phyloP scores from a whole-genome alignment of 2,888 invertebrate species.

The Torymus texanus region DNA sequence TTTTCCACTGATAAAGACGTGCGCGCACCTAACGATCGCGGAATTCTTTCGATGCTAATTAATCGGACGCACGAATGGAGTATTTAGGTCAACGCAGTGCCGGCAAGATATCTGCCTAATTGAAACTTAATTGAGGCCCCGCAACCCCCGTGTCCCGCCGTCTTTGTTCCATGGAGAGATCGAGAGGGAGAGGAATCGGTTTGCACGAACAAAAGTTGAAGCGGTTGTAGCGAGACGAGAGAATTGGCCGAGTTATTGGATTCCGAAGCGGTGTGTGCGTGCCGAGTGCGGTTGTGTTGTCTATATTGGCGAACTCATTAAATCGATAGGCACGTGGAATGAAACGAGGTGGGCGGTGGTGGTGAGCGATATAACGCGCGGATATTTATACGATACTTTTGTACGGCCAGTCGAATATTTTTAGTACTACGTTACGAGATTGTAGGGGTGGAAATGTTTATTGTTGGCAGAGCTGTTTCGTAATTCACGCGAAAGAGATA shows the following conservation, averaged over 20 bases:
- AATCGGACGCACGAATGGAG: constrained; percentile 7
- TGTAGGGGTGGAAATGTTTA: too few relatives aligned
- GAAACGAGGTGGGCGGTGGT: not conserved
- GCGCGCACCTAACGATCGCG: constrained; percentile 5
- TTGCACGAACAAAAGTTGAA: not conserved
- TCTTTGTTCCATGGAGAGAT: not conserved
- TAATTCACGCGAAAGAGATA: too few relatives aligned
- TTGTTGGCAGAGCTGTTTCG: too few relatives aligned
- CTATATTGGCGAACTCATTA: constrained; percentile 17
- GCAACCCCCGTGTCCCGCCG: not conserved
- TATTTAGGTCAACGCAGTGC: constrained; percentile 16
- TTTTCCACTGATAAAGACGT: constrained; percentile 5
- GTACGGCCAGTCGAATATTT: too few relatives aligned
- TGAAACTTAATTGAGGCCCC: constrained; percentile 48
- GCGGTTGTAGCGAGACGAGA: not conserved
- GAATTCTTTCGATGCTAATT: constrained; percentile 5
- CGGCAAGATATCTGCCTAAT: constrained; percentile 13
- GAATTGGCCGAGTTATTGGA: constrained; percentile 24
- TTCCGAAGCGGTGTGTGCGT: not conserved
- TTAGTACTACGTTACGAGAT: too few relatives aligned
- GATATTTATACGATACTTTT: too few relatives aligned
- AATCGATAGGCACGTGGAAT: not conserved
- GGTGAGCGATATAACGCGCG: too few relatives aligned
- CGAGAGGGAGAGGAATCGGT: not conserved
- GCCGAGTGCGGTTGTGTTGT: not conserved